Evolutionary conservation across 2,113 vertebrate genomes (phyloP).

Genomic region (Sigmodon hispidus): DNA sequence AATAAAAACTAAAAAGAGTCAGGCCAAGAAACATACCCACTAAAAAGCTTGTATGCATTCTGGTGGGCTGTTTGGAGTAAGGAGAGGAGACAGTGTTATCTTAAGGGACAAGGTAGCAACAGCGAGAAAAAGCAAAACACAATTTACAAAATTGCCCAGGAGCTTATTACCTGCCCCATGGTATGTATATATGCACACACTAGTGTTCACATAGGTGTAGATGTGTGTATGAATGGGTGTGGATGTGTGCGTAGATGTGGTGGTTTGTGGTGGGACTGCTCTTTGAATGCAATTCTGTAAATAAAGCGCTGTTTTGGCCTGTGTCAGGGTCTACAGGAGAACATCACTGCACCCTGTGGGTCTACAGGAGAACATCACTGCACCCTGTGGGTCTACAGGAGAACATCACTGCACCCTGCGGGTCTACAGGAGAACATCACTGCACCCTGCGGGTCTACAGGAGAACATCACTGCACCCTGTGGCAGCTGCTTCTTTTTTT

Average conservation of each 20-base stretch:
- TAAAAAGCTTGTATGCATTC: background rate
- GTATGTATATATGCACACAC: background rate
- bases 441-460: no score
- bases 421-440: no score
- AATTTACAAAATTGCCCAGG: background rate
- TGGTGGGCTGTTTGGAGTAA: background rate
- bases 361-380: no score
- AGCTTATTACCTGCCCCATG: no score
- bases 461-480: background rate
- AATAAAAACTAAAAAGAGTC: constrained; percentile 38
- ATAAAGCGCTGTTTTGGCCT: no score
- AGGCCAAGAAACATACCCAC: background rate
- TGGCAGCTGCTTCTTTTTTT: background rate
- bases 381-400: no score
- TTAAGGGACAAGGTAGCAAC: background rate
- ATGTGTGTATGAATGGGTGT: no score
- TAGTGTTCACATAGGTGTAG: background rate
- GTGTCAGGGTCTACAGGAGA: no score
- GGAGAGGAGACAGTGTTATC: background rate
- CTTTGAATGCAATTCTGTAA: no score
- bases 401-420: no score
- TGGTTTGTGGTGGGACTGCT: no score
- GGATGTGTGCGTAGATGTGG: background rate
- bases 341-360: no score
- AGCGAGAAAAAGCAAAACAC: background rate